These are phyloP conservation scores for Desoria tigrina DNA, from an alignment of 2,888 invertebrate genomes.

Conservation along the genomic window DNA sequence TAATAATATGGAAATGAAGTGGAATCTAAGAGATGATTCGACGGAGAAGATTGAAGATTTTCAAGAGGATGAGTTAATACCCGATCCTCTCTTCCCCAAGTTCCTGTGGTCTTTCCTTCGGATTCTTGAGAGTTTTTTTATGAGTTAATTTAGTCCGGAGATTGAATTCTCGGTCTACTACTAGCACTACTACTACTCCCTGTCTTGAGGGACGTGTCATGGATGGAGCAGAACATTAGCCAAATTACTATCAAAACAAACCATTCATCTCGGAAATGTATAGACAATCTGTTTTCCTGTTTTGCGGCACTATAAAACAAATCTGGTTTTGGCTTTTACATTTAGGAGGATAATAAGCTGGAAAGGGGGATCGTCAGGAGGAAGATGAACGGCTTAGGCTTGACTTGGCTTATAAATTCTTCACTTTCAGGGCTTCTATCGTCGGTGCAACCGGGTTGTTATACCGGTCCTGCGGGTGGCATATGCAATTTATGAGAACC, in stretches of 20 bases:
- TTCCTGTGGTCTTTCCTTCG: constrained; percentile 4
- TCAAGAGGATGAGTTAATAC: constrained; percentile 2
- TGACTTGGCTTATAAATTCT: not conserved
- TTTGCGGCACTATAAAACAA: too few species aligned
- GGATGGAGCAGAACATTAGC: constrained; percentile 32
- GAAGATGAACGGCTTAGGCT: constrained; percentile 17
- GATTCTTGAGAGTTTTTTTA: constrained; percentile 3
- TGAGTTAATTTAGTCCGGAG: constrained; percentile 8
- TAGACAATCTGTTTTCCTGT: not conserved
- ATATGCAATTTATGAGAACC: too few species aligned
- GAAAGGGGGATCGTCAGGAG: too few species aligned
- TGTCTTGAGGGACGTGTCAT: constrained; percentile 1
- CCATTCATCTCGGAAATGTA: constrained; percentile 21
- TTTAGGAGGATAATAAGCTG: too few species aligned
- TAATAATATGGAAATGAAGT: constrained; percentile 10
- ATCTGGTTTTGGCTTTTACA: too few species aligned
- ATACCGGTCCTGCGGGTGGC: too few species aligned
- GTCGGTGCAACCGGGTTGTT: too few species aligned
- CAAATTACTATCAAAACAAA: constrained; percentile 45
- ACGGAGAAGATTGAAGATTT: constrained; percentile 5
- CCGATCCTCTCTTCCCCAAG: not conserved
- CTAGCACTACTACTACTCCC: not conserved
- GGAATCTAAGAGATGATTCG: constrained; percentile 10
- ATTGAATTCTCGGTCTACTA: not conserved
- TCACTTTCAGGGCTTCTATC: too few species aligned